Conservation (phyloP, 2,888 invertebrate species). For the Lumbricus terrestris region DNA sequence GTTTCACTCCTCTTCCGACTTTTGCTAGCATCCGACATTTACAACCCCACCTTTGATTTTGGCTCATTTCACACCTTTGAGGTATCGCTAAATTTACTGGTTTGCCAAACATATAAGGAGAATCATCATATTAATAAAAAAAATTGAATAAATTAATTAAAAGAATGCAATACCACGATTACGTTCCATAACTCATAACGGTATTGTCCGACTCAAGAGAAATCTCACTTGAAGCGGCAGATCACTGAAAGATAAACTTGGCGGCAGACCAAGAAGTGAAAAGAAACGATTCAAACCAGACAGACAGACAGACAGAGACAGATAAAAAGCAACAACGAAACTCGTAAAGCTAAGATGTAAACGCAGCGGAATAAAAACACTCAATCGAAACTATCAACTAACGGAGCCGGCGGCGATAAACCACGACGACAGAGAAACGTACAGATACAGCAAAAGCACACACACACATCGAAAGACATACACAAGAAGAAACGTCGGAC, state of each 20-base stretch:
- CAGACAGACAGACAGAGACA: no score
- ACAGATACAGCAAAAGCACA: background rate
- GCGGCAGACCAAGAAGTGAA: background rate
- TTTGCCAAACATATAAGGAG: background rate
- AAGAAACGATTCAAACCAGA: background rate
- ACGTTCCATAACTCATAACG: background rate
- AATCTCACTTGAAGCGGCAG: background rate
- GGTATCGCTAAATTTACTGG: background rate
- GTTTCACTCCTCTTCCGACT: background rate
- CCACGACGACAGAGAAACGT: background rate
- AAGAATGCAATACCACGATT: background rate
- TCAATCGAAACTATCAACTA: background rate
- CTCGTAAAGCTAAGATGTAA: background rate
- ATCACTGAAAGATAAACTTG: background rate
- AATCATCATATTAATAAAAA: background rate
- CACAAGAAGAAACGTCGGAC: background rate
- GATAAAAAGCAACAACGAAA: background rate
- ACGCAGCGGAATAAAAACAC: constrained; percentile 3
- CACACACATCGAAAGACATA: background rate
- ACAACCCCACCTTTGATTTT: background rate
- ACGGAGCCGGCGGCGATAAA: background rate
- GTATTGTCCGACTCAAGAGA: background rate
- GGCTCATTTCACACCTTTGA: background rate
- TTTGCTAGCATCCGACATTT: background rate
- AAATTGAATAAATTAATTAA: background rate